Evolutionary conservation across 2,113 vertebrate species (phyloP).

Genomic region (Psophia crepitans): DNA sequence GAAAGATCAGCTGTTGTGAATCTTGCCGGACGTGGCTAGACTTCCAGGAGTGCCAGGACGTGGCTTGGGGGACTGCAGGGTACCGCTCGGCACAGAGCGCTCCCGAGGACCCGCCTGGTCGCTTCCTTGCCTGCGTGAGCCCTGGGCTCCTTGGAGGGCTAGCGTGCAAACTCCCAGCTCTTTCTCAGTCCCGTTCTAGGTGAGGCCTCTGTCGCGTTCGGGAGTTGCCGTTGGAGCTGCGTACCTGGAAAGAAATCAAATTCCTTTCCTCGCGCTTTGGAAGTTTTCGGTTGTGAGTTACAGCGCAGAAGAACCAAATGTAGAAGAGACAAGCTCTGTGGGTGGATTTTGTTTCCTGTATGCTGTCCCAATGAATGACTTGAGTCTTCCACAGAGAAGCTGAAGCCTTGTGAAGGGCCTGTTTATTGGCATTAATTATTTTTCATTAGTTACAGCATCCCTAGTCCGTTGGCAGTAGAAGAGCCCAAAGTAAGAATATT

Average conservation of each 20-base stretch:
- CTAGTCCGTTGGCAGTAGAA: slow-evolving; percentile 47
- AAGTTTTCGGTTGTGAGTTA: background rate
- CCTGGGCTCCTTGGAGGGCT: background rate
- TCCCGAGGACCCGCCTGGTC: background rate
- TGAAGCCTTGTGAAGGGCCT: slow-evolving; percentile 51
- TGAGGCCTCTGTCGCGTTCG: background rate
- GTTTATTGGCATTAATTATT: slow-evolving; percentile 72
- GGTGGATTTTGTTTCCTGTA: background rate
- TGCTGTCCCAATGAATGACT: background rate
- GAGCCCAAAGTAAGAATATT: slow-evolving; percentile 65
- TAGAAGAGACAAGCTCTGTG: background rate
- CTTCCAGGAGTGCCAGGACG: rapidly evolving
- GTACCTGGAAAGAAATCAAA: background rate
- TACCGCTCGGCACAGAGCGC: rapidly evolving
- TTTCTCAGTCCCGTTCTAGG: background rate
- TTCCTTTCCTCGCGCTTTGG: rapidly evolving
- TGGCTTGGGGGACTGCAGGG: background rate
- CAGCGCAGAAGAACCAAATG: background rate
- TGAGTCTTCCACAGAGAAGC: slow-evolving; percentile 48
- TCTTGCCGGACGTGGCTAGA: background rate
- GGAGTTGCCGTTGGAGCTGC: background rate
- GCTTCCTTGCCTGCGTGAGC: rapidly evolving
- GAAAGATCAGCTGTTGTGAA: background rate
- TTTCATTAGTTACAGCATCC: slow-evolving; percentile 67
- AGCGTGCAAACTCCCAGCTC: background rate